A percentile compares a stretch with the other conserved stretches of the same genome.
These are phyloP conservation scores for Toxostoma redivivum DNA, from an alignment of 2,113 vertebrate species.

Conservation along the genomic window DNA sequence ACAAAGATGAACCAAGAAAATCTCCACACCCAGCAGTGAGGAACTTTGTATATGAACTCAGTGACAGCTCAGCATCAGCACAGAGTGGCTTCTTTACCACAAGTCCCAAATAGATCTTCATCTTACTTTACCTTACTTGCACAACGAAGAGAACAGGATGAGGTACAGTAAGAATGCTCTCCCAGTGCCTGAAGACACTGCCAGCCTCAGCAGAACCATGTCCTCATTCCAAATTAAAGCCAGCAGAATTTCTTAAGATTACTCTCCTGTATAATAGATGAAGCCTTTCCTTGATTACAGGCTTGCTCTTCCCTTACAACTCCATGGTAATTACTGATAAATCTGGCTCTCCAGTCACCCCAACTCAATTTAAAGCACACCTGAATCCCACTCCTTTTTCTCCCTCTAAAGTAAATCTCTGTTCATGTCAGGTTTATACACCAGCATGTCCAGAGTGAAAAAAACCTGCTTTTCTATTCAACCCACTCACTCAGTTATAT, in stretches of 20 bases:
- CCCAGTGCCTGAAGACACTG: background rate
- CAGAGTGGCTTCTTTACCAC: accelerated
- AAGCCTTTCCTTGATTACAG: background rate
- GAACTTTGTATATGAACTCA: background rate
- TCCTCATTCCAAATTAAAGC: background rate
- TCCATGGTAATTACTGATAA: accelerated
- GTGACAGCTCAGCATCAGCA: background rate
- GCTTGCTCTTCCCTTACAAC: background rate
- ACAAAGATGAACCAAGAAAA: background rate
- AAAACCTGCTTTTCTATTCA: background rate
- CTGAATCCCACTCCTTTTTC: background rate
- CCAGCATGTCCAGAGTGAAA: accelerated
- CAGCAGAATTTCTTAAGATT: background rate
- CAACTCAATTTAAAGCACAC: background rate
- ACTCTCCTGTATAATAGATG: background rate
- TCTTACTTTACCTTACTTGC: background rate
- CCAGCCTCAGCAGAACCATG: background rate
- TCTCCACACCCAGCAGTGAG: background rate
- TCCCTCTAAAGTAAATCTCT: background rate
- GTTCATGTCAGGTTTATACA: background rate
- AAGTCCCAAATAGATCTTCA: background rate
- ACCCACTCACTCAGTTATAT: background rate
- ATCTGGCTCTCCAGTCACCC: background rate
- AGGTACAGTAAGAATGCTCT: background rate
- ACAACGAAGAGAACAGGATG: background rate